Conservation (phyloP, 2,113 vertebrate genomes). For the Corythaeola cristata region DNA sequence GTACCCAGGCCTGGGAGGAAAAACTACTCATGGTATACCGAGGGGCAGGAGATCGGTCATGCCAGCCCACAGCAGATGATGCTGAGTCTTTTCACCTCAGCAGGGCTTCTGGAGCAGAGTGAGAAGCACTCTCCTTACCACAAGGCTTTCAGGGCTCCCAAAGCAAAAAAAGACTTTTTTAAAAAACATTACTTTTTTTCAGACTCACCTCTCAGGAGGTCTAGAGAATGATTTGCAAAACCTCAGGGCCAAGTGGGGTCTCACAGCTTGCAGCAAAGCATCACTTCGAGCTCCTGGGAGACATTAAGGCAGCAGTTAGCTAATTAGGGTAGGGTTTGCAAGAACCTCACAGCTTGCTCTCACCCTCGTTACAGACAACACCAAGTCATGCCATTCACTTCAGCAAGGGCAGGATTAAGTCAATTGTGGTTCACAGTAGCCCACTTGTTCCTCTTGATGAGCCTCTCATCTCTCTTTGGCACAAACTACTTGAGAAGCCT, state of each 20-base stretch:
- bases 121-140: background rate
- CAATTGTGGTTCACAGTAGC: background rate
- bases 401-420: background rate
- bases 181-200: too few relatives aligned
- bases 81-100: background rate
- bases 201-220: background rate
- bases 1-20: background rate
- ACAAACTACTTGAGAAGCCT: slow-evolving; percentile 9
- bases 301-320: background rate
- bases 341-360: background rate
- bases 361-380: background rate
- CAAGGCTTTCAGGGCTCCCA: background rate
- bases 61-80: background rate
- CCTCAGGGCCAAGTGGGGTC: background rate
- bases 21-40: background rate
- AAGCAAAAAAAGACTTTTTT: background rate
- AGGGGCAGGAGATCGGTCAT: background rate
- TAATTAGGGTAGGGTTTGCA: slow-evolving; percentile 34
- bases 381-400: background rate
- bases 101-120: background rate
- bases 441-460: background rate
- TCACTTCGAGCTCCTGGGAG: background rate
- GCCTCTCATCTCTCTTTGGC: background rate
- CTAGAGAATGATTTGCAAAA: background rate
- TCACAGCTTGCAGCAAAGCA: background rate